Evolutionary conservation across 2,113 vertebrate species (phyloP).

Genomic region (Nesoenas mayeri): DNA sequence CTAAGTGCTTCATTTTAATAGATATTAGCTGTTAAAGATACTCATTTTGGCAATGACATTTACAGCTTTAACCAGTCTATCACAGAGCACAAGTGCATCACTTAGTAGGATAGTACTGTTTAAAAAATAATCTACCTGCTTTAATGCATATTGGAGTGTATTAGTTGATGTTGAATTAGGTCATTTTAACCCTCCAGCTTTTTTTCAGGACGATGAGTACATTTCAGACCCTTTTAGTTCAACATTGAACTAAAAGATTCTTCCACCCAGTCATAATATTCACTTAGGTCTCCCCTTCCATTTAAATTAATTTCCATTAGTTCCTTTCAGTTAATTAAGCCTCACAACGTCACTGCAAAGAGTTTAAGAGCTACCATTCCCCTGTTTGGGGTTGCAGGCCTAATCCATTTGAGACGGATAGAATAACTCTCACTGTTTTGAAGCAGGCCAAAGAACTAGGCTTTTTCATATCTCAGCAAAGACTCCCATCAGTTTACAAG

Average conservation of each 20-base stretch:
- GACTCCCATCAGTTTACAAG: background rate
- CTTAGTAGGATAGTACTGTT: slow-evolving; percentile 52
- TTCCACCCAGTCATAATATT: background rate
- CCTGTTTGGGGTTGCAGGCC: background rate
- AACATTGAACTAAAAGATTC: background rate
- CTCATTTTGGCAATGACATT: slow-evolving; percentile 65
- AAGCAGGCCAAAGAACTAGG: background rate
- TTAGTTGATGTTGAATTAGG: slow-evolving; percentile 38
- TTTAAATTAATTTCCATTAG: slow-evolving; percentile 23
- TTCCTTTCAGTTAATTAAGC: slow-evolving; percentile 38
- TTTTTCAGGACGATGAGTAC: slow-evolving; percentile 12
- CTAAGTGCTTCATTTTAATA: slow-evolving; percentile 68
- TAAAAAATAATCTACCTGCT: slow-evolving; percentile 61
- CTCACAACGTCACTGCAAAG: background rate
- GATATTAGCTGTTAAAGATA: slow-evolving; percentile 63
- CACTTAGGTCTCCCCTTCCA: background rate
- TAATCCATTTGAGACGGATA: background rate
- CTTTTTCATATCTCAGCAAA: background rate
- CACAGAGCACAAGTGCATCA: slow-evolving; percentile 53
- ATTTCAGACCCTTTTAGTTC: slow-evolving; percentile 24
- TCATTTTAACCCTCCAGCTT: slow-evolving; percentile 56
- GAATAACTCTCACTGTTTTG: background rate
- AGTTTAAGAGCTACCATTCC: background rate
- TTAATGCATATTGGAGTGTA: slow-evolving; percentile 46
- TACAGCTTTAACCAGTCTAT: slow-evolving; percentile 59